Evolutionary conservation across 2,888 invertebrate genomes (phyloP), one percentile per base, ranked within the genome.

Genomic region (Xanthorhoe designata): DNA sequence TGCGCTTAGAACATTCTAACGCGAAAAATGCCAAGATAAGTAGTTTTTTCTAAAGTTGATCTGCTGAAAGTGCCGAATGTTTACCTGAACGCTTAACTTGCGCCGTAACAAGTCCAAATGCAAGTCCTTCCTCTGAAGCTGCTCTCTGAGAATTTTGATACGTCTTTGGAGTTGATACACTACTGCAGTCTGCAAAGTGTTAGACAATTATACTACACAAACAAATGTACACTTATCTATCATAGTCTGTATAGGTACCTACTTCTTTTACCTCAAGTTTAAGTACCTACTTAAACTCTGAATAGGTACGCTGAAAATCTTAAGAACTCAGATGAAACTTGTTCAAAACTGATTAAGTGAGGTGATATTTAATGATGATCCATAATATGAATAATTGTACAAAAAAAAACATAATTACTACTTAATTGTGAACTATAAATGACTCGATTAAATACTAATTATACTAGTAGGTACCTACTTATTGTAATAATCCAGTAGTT

Each of bases 161-260:
- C 98, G 95, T 68, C 98, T 94, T 88, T 98, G 98, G 47, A 98
- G 94, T 82, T 97, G 98, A 87, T 98, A 98, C 58, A 98, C 96
- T n/a, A 97, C 95, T 7, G 96, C 96, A 24, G 97, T 97, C 97
- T 97, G 90, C 50, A 87, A 86, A 64, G 61, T 67, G 71, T 15
- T 17, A 32, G 17, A 7, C 15, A 17, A 42, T 42, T 13, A 42
- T 10, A n/a, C n/a, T n/a, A n/a, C n/a, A 35, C 35, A 9, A 35
- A 35, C 35, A n/a, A n/a, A n/a, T n/a, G n/a, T n/a, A n/a, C n/a
- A n/a, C 35, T 42, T 38, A 38, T 8, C 13, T 13, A 35, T n/a
- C n/a, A n/a, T n/a, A 24, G 24, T 24, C 24, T 24, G 24, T 24
- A 24, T 24, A 24, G 24, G 4, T 24, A 24, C 24, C 4, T 24